Evolutionary conservation across 1,140 invertebrate species (phyloP), one percentile per base, ranked within the genome.

Genomic region (Philaenus spumarius): DNA sequence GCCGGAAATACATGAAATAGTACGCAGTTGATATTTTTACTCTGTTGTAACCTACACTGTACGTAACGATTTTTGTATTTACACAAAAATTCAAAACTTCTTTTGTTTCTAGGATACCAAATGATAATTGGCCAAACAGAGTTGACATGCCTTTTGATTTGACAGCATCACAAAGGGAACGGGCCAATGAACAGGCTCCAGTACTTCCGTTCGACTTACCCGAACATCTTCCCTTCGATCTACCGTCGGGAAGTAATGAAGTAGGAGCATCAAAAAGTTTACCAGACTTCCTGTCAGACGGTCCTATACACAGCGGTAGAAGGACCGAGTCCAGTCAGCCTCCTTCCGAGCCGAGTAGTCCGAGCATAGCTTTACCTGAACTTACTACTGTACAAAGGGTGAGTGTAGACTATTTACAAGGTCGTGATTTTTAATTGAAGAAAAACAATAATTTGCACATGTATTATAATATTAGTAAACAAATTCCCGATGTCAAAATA

Each of bases 201-300:
- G 58, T 65, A 39, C 64, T 61, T 58, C 65, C 67, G 15, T 61
- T 71, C 26, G 70, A 75, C 63, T 56, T 72, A 45, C 68, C 71
- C 23, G 60, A 61, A 40, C 57, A 52, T 40, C 51, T 66, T n/a
- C 66, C 65, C 1, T 66, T 67, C 53, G 64, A 66, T 71, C 67
- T 66, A 68, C 75, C 24, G 70, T 74, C 22, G 71, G 63, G 61
- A 34, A 68, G 67, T 53, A 63, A 65, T 47, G 67, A 66, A 59
- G 67, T 68, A 35, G 58, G 67, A 19, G 59, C 64, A 34, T 75
- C 78, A 7, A 82, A 84, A 70, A 81, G 82, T 68, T 72, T 86
- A 48, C 84, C 85, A 15, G 85, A 87, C 64, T 87, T 87, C 71
- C 74, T 87, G 30, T 84, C 82, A 14, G 85, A 87, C 69, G 83